Percentiles rank a stretch among this genome's conserved stretches.
These are phyloP conservation scores for Pachypeltis micranthus DNA, from an alignment of 1,140 invertebrate genomes.

Conservation along the genomic window DNA sequence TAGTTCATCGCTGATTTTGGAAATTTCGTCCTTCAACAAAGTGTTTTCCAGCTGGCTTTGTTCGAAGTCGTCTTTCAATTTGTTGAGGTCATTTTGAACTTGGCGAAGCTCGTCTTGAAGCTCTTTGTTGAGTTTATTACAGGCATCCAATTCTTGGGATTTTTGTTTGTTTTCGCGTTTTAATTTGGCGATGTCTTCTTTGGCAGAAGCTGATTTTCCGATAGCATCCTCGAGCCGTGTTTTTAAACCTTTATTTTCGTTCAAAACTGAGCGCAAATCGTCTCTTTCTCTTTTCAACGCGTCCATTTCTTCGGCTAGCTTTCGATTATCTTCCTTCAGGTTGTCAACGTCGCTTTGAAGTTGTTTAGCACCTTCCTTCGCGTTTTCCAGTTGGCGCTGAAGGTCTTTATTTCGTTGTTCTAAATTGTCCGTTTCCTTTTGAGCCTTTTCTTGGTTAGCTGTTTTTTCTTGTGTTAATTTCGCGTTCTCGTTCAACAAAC, in stretches of 20 bases:
- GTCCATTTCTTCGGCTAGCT: neutral
- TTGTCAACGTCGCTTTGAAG: neutral
- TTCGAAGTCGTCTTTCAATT: neutral
- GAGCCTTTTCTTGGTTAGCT: neutral
- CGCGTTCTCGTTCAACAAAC: slow-evolving; percentile 2
- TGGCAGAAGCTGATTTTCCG: too few species aligned
- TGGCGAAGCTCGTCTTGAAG: neutral
- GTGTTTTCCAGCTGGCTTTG: neutral
- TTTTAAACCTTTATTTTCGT: too few species aligned
- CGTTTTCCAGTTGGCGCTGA: neutral
- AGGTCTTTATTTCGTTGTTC: neutral
- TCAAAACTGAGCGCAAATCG: too few species aligned
- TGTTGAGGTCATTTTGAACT: neutral
- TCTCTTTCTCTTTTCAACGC: neutral
- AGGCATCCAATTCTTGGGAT: neutral
- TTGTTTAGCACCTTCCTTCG: neutral
- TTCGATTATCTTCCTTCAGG: neutral
- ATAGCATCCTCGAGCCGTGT: too few species aligned
- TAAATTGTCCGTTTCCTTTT: slow-evolving; percentile 5
- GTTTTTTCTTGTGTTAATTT: neutral
- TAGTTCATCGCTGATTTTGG: neutral
- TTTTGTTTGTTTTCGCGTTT: neutral
- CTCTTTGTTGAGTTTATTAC: neutral
- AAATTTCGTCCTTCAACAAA: neutral
- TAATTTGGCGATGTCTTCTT: neutral